These are phyloP conservation scores for Cliona cf. orientalis DNA, from an alignment of 37 sponge, comb jelly and placozoan genomes.

Conservation along the genomic window DNA sequence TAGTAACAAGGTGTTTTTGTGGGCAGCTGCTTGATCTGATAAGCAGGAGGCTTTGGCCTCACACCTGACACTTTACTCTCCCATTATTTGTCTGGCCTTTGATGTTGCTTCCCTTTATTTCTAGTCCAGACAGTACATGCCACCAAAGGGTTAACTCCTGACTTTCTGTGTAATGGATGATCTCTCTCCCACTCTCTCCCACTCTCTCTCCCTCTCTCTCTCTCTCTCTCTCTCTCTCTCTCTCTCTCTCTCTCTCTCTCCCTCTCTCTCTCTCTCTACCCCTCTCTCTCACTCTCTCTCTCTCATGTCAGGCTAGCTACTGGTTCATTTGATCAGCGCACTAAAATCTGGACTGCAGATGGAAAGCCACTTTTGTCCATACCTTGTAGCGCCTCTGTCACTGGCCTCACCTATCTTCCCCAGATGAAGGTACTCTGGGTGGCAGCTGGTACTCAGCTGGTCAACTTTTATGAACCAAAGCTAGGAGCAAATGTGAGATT, in stretches of 20 bases:
- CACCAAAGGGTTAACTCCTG: no score
- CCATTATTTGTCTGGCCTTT: no score
- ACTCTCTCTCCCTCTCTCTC: constrained; percentile 8
- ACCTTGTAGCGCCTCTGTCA: constrained; percentile 38
- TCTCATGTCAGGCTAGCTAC: constrained; percentile 63
- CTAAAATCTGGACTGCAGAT: constrained; percentile 82
- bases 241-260: constrained; percentile 4
- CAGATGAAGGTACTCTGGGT: constrained; percentile 66
- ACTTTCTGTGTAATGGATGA: no score
- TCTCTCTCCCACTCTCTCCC: not conserved
- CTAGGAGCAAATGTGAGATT: constrained; percentile 79
- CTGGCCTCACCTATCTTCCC: constrained; percentile 70
- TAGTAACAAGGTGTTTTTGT: no score
- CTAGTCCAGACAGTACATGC: no score
- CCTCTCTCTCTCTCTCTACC: not conserved
- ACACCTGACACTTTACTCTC: no score
- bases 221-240: not conserved
- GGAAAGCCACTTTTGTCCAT: constrained; percentile 59
- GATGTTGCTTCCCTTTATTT: no score
- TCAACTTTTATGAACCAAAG: constrained; percentile 73
- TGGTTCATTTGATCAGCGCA: constrained; percentile 78
- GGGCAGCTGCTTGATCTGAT: no score
- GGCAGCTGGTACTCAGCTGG: constrained; percentile 43
- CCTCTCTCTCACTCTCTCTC: no score
- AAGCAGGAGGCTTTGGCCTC: no score